Evolutionary conservation across 2,888 invertebrate species (phyloP).

Genomic region (Orthosia incerta): DNA sequence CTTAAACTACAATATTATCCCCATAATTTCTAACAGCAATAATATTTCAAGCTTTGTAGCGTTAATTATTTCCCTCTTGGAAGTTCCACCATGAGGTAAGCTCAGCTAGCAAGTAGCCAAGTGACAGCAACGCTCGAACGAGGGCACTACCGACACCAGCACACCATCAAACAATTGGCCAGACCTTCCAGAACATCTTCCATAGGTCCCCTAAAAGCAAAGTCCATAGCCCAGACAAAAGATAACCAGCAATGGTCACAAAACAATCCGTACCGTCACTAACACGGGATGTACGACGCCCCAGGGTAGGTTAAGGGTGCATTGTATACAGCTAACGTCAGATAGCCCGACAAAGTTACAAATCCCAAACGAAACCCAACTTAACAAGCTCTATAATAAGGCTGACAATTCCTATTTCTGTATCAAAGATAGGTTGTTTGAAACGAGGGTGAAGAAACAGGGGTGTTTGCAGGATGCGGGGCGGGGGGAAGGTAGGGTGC

Average conservation of each 20-base stretch:
- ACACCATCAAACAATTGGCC: constrained; percentile 27
- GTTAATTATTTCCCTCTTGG: constrained; percentile 68
- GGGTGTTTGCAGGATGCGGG: constrained; percentile 88
- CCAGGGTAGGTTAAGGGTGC: constrained; percentile 89
- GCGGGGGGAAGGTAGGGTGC: constrained; percentile 85
- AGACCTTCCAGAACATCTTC: constrained; percentile 13
- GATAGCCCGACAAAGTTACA: constrained; percentile 72
- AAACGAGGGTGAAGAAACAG: constrained; percentile 78
- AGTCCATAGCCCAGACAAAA: background rate
- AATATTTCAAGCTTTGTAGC: constrained; percentile 60
- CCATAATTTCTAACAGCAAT: constrained; percentile 39
- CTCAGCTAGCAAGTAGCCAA: constrained; percentile 76
- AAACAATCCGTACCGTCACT: constrained; percentile 51
- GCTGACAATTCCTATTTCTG: constrained; percentile 55
- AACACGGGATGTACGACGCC: constrained; percentile 67
- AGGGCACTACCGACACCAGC: constrained; percentile 77
- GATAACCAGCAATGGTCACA: constrained; percentile 71
- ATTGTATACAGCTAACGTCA: constrained; percentile 82
- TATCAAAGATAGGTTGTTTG: constrained; percentile 74
- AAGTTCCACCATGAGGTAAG: constrained; percentile 72
- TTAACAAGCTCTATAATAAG: constrained; percentile 49
- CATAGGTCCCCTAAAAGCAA: constrained; percentile 34
- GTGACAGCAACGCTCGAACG: constrained; percentile 82
- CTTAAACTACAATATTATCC: constrained; percentile 19
- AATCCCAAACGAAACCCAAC: constrained; percentile 47